Evolutionary conservation across 1,140 invertebrate genomes (phyloP), one percentile per base, ranked within the genome.

Genomic region (Dinothrombium tinctorium): DNA sequence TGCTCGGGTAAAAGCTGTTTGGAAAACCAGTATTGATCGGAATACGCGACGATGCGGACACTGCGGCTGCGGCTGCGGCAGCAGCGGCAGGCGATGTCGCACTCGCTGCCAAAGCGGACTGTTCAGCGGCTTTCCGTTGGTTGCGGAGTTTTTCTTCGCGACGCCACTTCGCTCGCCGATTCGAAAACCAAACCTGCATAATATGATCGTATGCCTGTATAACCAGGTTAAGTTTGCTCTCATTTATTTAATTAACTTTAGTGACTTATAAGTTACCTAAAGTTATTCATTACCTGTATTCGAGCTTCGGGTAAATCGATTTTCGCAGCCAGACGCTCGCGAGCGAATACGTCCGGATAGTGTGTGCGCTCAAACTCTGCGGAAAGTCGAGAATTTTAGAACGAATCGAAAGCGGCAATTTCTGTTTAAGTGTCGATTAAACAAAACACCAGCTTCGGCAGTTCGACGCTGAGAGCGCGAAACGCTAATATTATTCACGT

Each of bases 321-420:
- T 71, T 92, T 95, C 62, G 83, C 82, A 47, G 92, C 90, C 54
- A 98, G 70, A 57, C 84, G 68, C 61, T 98, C 92, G 54, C 92
- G 67, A 41, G 89, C 87, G 68, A 95, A 96, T 37, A 96, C 90
- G 64, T 98, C 92, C 46, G 92, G 92, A 65, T 98, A 98, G 67
- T 98, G 90, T 38, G 90, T 95, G 60, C 86, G 66, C 68, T 96
- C 89, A 66, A 98, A 98, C 71, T 96, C 90, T 71, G 50, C 41
- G 58, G 55, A 25, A 47, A 40, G 17, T 14, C 20, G 33, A 15
- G 28, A n/a, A n/a, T n/a, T n/a, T n/a, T n/a, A n/a, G n/a, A n/a
- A n/a, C n/a, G n/a, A n/a, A n/a, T n/a, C n/a, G n/a, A n/a, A n/a
- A n/a, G n/a, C n/a, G n/a, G n/a, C n/a, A n/a, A n/a, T n/a, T n/a